Conservation (phyloP, 1,140 invertebrate genomes). For the Trachymyrmex cornetzi region DNA sequence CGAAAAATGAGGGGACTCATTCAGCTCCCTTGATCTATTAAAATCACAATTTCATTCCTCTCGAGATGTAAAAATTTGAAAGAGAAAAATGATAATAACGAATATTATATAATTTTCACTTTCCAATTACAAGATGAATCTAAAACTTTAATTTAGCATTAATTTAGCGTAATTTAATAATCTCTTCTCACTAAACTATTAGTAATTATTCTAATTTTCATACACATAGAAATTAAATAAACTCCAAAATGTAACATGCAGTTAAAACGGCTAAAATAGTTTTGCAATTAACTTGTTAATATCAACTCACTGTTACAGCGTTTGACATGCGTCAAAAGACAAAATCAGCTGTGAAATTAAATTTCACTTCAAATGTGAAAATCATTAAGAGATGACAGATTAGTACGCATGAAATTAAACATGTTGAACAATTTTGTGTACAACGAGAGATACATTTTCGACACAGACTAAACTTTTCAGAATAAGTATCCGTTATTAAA, state of each 20-base stretch:
- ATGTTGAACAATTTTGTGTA: neutral
- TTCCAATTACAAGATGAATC: neutral
- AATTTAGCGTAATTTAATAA: neutral
- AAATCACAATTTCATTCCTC: conserved; percentile 6
- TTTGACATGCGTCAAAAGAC: neutral
- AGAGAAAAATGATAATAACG: conserved; percentile 11
- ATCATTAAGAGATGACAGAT: neutral
- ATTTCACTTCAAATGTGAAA: neutral
- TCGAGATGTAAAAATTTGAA: conserved; percentile 19
- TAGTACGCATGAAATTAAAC: neutral
- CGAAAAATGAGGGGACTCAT: conserved; percentile 5
- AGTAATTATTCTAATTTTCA: neutral
- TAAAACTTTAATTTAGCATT: conserved; percentile 10
- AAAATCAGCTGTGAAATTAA: neutral
- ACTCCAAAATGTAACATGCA: neutral
- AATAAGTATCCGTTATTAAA: neutral
- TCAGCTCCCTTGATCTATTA: neutral
- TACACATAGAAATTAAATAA: conserved; percentile 3
- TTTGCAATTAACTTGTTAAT: neutral
- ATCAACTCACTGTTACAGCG: neutral
- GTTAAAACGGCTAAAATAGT: neutral
- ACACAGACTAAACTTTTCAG: neutral
- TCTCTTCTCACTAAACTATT: neutral
- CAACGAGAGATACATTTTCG: neutral
- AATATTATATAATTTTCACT: conserved; percentile 10